Percentiles rank a stretch among this genome's conserved stretches.
Evolutionary conservation across 2,113 vertebrate species (phyloP).

Genomic region (Rhinoptilus africanus): DNA sequence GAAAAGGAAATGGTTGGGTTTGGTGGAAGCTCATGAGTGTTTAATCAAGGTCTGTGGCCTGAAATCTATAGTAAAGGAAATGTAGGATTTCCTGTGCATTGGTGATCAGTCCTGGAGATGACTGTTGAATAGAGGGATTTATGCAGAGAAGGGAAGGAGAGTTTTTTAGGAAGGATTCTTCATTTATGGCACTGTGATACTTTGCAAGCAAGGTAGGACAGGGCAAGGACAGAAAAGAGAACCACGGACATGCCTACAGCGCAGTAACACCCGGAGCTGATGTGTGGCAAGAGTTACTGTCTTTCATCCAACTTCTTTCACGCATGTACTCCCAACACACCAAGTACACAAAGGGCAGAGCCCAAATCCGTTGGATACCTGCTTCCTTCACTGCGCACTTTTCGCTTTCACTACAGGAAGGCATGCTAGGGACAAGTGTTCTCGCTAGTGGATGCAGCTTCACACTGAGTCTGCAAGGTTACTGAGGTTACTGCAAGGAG

Average conservation of each 20-base stretch:
- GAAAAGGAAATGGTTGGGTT: background rate
- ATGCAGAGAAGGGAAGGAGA: background rate
- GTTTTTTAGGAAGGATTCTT: background rate
- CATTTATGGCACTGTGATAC: background rate
- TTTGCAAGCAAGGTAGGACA: background rate
- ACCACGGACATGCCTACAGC: background rate
- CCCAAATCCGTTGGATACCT: background rate
- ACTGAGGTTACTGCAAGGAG: background rate
- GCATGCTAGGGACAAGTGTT: background rate
- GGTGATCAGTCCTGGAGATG: background rate
- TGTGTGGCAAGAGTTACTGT: background rate
- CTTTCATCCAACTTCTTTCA: background rate
- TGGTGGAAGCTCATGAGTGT: background rate
- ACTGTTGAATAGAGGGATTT: background rate
- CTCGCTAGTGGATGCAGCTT: rapidly evolving
- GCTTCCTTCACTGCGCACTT: background rate
- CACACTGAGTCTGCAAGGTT: background rate
- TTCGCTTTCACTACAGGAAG: background rate
- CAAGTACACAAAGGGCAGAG: background rate
- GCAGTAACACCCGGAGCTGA: background rate
- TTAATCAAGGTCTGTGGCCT: background rate
- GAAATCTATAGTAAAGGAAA: background rate
- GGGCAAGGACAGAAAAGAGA: background rate
- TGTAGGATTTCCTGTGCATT: background rate
- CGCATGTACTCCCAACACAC: background rate